Base-by-base conservation (phyloP, 1,140 invertebrate species). In the Philotrypesis tridentata region DNA sequence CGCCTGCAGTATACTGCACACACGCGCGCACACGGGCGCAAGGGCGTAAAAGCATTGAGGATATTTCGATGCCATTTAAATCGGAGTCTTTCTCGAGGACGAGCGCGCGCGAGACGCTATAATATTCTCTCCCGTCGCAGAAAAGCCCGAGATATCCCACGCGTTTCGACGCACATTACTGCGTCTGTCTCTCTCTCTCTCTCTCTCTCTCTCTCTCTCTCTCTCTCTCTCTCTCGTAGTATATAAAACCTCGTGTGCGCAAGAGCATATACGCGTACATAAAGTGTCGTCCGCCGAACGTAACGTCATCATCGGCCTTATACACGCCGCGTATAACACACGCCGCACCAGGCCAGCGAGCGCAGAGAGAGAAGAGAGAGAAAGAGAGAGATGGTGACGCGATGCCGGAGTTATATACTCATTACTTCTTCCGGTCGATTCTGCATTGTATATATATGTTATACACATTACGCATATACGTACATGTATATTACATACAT, bases 301-400 rank as follows among this genome's bases (percentile, higher is more conserved):
- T 43, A 76, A 77, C 74, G 61, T 77, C 74, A 77, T 77, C 74
- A 29, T 43, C 33, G n/a, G 14, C 23, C 14, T 60, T 60, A 48
- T 75, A 79, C 48, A 73, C 25, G 70, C 70, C 21, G 37, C 37
- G 11, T 55, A 29, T 29, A 60, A 60, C 8, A 75, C 23, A 75
- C n/a, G 48, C n/a, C n/a, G 76, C 6, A 70, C 2, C 17, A 2
- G 6, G 48, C 21, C 25, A 76, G 37, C 29, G 37, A 67, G 5
- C 33, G 25, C n/a, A 77, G 40, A 77, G 5, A 75, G 82, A 83
- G 77, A 84, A 75, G n/a, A n/a, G 75, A 68, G 43, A 80, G 25
- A 37, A 25, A 27, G 55, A 68, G 37, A 25, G 43, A 1, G 72
- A 48, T 2, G n/a, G 11, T n/a, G 48, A 21, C n/a, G 27, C 76